These are phyloP conservation scores for Sarcophaga bullata DNA, from an alignment of 1,140 invertebrate species.

Conservation along the genomic window DNA sequence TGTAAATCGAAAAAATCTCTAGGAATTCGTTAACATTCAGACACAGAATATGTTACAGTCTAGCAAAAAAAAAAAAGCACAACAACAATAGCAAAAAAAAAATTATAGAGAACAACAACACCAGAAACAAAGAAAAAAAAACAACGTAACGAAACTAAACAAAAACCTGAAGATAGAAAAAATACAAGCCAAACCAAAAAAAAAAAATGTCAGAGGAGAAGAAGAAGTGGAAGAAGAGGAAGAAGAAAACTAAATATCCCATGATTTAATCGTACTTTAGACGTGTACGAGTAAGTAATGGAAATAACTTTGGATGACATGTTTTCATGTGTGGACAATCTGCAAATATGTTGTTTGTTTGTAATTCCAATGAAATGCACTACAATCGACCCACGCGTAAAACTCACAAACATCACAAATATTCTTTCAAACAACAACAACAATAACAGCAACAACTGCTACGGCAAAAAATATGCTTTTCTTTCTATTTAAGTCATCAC, in stretches of 20 bases:
- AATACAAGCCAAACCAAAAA: too few species aligned
- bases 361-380: constrained; percentile 14
- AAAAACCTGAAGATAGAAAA: neutral
- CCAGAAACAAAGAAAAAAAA: too few species aligned
- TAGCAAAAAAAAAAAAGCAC: neutral
- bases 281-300: constrained; percentile 6
- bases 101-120: too few species aligned
- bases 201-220: neutral
- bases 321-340: constrained; percentile 20
- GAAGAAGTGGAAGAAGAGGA: neutral
- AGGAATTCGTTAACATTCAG: constrained; percentile 20
- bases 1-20: constrained; percentile 6
- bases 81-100: too few species aligned
- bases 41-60: neutral
- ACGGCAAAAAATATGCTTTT: neutral
- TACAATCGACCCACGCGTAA: constrained; percentile 23
- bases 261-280: neutral
- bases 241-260: neutral
- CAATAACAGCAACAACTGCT: too few species aligned
- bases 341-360: neutral
- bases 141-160: too few species aligned
- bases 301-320: constrained; percentile 24
- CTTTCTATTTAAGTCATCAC: neutral
- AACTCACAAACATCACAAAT: neutral
- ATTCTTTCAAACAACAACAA: neutral